Base-by-base conservation (phyloP, 2,113 vertebrate genomes). In the Girardinichthys multiradiatus region DNA sequence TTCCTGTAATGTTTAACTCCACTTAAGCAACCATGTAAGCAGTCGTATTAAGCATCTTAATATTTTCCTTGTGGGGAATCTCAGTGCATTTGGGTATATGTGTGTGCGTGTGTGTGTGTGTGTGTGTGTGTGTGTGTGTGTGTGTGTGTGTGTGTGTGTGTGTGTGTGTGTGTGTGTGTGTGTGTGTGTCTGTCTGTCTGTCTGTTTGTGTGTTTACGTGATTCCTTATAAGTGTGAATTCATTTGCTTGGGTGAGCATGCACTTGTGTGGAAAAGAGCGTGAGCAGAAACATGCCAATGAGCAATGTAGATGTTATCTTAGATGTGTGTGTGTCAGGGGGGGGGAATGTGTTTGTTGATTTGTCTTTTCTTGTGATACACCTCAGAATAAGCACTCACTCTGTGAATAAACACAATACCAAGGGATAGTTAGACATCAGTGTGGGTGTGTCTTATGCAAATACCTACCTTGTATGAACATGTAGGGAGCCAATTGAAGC, bases 371-470 rank as follows among this genome's bases (percentile, higher is more conserved):
- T 64, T 80, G 72, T 57, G 35, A 82, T 75, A 74, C 80, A 78
- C 70, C 29, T 68, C 79, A 84, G 86, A 76, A 77, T 87, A 86
- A 82, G 69, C 74, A 65, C 77, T 81, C 74, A 63, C 60, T 89
- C 73, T 57, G 61, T 81, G 75, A 63, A 61, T 68, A 45, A 83
- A 83, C 54, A 84, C 71, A 82, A 79, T 77, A 71, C 63, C 65
- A 64, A 87, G 75, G 65, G 68, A 74, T 77, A 81, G 86, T 84
- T 86, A 84, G 77, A 84, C 89, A 80, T 86, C 69, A 91, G 48
- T 39, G 78, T 65, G 82, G 78, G 87, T 72, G 88, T 87, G 80
- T 9, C 66, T 67, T 79, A 93, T 94, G 88, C 87, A 92, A 92
- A 94, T 89, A 51, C 14, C 65, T 66, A 78, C 79, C 84, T 81